Evolutionary conservation across 1,140 invertebrate genomes (phyloP), one percentile per base, ranked within the genome.

Genomic region (Bombyx mandarina): DNA sequence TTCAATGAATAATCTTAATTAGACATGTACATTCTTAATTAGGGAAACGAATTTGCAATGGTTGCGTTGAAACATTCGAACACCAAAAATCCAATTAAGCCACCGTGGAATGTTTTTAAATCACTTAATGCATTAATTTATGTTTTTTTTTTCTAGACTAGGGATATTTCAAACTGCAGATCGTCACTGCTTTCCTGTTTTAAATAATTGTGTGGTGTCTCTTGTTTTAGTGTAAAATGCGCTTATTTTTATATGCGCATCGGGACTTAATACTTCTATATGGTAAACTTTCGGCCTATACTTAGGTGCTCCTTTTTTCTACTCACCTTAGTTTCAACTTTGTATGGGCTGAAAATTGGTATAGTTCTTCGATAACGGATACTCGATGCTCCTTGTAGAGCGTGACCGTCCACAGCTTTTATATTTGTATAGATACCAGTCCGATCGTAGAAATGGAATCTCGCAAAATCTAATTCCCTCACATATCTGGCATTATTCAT

Each of bases 401-500:
- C 91, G 43, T 92, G 89, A 5, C 92, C 93, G 18, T 90, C 88
- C 10, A 78, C 87, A 45, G 89, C 89, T 8, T 73, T 82, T 10
- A 95, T 90, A 51, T 90, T 90, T 1, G 73, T 76, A 57, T 93
- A 94, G 3, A 95, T 89, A 10, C 93, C 93, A 7, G 90, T 91
- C 60, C 91, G 77, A 45, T 93, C 91, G 61, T 94, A 94, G 77
- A 92, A 94, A 65, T 94, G 91, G 70, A 95, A 94, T 35, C 94
- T 89, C 3, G 93, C 95, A 82, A 96, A 96, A 75, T 96, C 95
- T 56, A 95, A 80, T 74, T 96, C 95, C 7, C 95, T 88, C 1
- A 96, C 75, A 61, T 95, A 97, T 7, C 94, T 90, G 0, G 94
- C 93, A 75, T 96, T 96, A 76, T 96, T 97, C 95, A 96, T 96